Evolutionary conservation across 2,888 invertebrate genomes (phyloP).

Genomic region (Axea sp.): DNA sequence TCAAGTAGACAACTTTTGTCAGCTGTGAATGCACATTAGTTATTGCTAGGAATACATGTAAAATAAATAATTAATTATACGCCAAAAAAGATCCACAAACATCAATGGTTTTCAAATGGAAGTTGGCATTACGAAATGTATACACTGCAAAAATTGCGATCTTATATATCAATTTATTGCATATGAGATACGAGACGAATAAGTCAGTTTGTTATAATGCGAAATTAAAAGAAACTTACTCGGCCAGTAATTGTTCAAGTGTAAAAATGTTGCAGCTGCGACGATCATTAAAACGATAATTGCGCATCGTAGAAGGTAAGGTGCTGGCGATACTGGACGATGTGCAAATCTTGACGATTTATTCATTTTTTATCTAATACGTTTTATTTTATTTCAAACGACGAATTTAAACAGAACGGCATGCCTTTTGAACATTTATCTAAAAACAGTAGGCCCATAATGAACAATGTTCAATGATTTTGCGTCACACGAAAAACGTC

Average conservation of each 20-base stretch:
- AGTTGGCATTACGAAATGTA: too few species aligned
- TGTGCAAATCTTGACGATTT: conserved; percentile 53
- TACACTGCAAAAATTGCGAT: too few species aligned
- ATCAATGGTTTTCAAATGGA: too few species aligned
- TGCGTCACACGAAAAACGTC: neutral
- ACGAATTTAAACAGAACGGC: conserved; percentile 68
- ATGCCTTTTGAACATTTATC: conserved; percentile 60
- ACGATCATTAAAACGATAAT: conserved; percentile 72
- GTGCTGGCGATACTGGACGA: conserved; percentile 64
- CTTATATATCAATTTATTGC: too few species aligned
- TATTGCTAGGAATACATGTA: too few species aligned
- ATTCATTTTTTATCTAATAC: conserved; percentile 69
- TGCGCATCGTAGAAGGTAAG: conserved; percentile 69
- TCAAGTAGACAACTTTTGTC: too few species aligned
- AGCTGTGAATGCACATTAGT: too few species aligned
- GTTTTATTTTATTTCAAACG: conserved; percentile 63
- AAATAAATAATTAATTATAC: too few species aligned
- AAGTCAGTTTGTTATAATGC: too few species aligned
- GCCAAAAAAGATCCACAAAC: too few species aligned
- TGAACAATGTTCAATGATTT: neutral
- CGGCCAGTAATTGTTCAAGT: conserved; percentile 75
- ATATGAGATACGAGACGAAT: too few species aligned
- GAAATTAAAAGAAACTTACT: conserved; percentile 70
- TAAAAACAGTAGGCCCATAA: conserved; percentile 5
- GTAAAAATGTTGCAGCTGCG: conserved; percentile 75